Base-by-base conservation (phyloP, 2,113 vertebrate species). In the Triplophysa dalaica region DNA sequence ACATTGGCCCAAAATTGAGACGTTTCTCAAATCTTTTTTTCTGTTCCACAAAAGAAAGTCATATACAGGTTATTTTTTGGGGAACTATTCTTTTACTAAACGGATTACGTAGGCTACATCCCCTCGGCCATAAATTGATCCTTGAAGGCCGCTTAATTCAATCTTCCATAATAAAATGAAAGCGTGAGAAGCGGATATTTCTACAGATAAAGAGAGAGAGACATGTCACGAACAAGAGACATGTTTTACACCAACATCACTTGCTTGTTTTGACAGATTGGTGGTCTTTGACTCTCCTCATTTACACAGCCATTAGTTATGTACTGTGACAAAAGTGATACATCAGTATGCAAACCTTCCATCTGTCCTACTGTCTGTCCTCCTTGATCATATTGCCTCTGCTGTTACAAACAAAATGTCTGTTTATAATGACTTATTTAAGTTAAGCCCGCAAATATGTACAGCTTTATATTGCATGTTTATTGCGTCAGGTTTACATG, bases 81-180 rank as follows among this genome's bases (percentile, higher is more conserved):
- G 11, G 38, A 33, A 33, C 29, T 33, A 33, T 8, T 29, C 29
- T 4, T 29, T 4, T 29, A 29, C 2, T 4, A 29, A 29, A 63
- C 24, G 21, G 41, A 45, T 61, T 29, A 62, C 24, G 24, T 48
- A 56, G 38, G 21, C 72, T 10, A 60, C 43, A 60, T 60, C 13
- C 19, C 38, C 22, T 22, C 22, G 2, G 52, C 52, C 13, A 13
- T 73, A 24, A 60, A 61, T 16, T 16, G 45, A 61, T 16, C 17
- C 19, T 13, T 78, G 13, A 48, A 48, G 41, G 19, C 8, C 9
- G 48, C 52, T 63, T 24, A 26, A 41, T 58, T 70, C 21, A 43
- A 33, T 50, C 38, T 78, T 72, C 58, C 60, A 58, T 77, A 77
- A 72, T 33, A 17, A 77, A 48, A 65, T 45, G 58, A 70, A 16